Evolutionary conservation across 1,140 invertebrate species (phyloP), one percentile per base, ranked within the genome.

Genomic region (Drosophila pandora): DNA sequence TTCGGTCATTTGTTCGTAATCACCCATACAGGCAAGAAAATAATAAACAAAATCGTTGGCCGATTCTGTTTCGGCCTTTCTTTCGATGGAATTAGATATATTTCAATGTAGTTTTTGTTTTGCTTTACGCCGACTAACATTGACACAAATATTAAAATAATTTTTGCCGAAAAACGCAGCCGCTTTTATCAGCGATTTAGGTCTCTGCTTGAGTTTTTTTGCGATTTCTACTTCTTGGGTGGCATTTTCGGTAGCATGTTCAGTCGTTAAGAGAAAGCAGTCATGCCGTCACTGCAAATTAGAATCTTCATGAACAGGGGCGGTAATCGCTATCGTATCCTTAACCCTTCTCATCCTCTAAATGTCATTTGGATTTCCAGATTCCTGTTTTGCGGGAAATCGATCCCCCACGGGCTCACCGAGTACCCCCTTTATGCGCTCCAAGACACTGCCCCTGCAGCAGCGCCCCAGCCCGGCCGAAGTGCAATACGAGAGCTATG

Each of bases 401-500:
- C 89, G 87, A 57, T 91, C 90, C 17, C 90, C 89, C 8, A 57
- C 78, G 12, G 45, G 60, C 28, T 54, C 41, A 12, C n/a, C 85
- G 6, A 68, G 76, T 8, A 71, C 68, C 12, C 68, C 76, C 22
- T 82, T 89, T 32, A 63, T 80, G 55, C 83, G 87, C 43, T 79
- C 90, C 6, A 89, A 87, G 17, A 89, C 85, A 17, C 55, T 90
- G 43, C 90, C 90, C 0, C 5, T 90, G 34, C 89, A 91, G 12
- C 90, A 91, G 30, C 80, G 87, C 5, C 83, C 81, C 32, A 90
- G 85, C 45, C 79, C 90, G 0, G 90, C 85, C 2, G 90, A 91
- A 58, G 77, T 90, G n/a, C 85, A 91, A 30, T 91, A 91, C 64
- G 90, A 91, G 50, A 91, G 90, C 53, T 91, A 91, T 73, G 90